Conservation (phyloP, 2,888 invertebrate genomes). For the Nezara viridula region DNA sequence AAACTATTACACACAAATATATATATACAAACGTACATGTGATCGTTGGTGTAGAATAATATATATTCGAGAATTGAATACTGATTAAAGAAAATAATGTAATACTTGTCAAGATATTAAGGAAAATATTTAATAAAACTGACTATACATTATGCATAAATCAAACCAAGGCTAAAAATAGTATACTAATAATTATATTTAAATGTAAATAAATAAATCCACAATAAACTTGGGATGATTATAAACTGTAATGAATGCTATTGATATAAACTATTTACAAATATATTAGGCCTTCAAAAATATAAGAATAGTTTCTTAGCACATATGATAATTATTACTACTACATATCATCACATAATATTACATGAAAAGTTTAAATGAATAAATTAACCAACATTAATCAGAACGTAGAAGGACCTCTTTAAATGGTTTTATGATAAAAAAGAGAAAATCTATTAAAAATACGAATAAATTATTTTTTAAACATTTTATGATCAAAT, state of each 20-base stretch:
- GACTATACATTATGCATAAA: background rate
- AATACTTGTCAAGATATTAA: background rate
- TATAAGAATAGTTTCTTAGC: background rate
- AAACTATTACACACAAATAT: background rate
- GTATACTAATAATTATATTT: background rate
- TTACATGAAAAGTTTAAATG: background rate
- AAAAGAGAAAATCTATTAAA: background rate
- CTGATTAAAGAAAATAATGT: background rate
- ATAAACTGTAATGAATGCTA: background rate
- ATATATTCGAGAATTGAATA: background rate
- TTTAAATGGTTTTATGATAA: background rate
- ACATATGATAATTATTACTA: background rate
- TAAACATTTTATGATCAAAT: background rate
- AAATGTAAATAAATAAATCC: background rate
- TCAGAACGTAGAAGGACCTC: too few species aligned
- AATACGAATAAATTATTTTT: background rate
- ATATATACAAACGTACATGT: background rate
- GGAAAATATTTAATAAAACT: background rate
- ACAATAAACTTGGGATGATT: background rate
- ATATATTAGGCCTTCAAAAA: conserved; percentile 23
- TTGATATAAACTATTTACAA: background rate
- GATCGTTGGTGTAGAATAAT: background rate
- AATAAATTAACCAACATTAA: background rate
- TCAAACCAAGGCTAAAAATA: conserved; percentile 31
- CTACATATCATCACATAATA: background rate